Evolutionary conservation across 2,797 vertebrate genomes (phyloP).

Genomic region (Chelonia mydas): DNA sequence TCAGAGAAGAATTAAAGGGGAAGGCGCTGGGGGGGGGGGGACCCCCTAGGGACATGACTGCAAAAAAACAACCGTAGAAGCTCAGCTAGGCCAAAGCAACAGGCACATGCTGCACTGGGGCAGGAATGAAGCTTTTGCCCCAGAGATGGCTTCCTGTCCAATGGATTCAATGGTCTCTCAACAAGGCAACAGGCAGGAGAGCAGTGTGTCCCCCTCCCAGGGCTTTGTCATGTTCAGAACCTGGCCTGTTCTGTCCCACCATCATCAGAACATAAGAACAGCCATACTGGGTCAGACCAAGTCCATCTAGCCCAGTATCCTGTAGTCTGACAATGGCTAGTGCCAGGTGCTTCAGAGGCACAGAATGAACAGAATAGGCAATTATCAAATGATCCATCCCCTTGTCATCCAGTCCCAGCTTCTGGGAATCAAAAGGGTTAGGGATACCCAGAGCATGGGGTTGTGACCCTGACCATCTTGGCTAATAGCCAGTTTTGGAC

Average conservation of each 20-base stretch:
- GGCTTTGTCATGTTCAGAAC: too few relatives aligned
- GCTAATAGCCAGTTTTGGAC: neutral
- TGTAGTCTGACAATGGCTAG: neutral
- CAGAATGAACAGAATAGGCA: neutral
- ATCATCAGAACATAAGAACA: neutral
- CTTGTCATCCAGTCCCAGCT: neutral
- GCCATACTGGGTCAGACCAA: neutral
- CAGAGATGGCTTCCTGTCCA: neutral
- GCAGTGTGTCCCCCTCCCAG: neutral
- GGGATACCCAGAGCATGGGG: neutral
- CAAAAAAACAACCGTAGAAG: too few relatives aligned
- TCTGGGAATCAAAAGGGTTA: neutral
- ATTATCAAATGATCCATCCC: neutral
- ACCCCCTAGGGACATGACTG: neutral
- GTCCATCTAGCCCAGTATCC: neutral
- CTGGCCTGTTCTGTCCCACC: neutral
- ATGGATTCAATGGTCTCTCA: neutral
- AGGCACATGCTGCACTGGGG: neutral
- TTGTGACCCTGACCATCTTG: neutral
- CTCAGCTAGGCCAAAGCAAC: neutral
- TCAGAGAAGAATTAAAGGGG: neutral
- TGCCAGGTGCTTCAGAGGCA: neutral
- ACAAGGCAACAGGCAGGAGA: neutral
- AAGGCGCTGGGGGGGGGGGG: too few relatives aligned
- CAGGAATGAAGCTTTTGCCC: neutral